Base-by-base conservation (phyloP, 2,113 vertebrate species). In the Phrynosoma platyrhinos region DNA sequence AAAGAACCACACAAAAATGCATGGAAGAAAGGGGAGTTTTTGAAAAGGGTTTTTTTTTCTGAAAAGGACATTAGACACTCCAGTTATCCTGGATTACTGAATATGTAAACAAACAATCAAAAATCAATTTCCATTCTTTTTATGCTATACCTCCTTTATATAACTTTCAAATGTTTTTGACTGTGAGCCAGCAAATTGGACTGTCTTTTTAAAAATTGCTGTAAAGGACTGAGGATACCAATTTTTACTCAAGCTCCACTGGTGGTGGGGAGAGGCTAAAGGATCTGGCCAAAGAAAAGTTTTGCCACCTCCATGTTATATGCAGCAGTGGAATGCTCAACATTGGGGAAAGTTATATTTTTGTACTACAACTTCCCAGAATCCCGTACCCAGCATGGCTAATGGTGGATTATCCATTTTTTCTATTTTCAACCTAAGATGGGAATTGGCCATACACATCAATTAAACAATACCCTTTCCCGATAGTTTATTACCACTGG, bases 1-100 rank as follows among this genome's bases (percentile, higher is more conserved):
- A 76, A 87, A n/a, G 84, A 14, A 7, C n/a, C 69, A 47, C 16
- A 30, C 47, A 20, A 89, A 79, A 90, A 84, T 36, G 47, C 13
- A 23, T 25, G 12, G 21, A 13, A 69, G 64, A 83, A 32, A 87
- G 76, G 66, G 64, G 40, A 52, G 87, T 23, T 52, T 77, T 79
- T n/a, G 5, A 20, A 0, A 83, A 71, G n/a, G 58, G 62, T 75
- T 47, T 75, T 58, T 58, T 58, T 62, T 58, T 58, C 53, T 52
- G 55, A 85, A 52, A 53, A n/a, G 21, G 18, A 23, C 4, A 0
- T 25, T 40, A 40, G 10, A 27, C 9, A 82, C 30, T 21, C 42
- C 1, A 8, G 79, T 42, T 23, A 47, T 52, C 82, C 27, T 83
- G 6, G 30, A 9, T 25, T 66, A 68, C 64, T 82, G 58, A 69